phyloP scores from a whole-genome alignment of 2,888 invertebrate genomes.

The Brachynemurus nebulosus region DNA sequence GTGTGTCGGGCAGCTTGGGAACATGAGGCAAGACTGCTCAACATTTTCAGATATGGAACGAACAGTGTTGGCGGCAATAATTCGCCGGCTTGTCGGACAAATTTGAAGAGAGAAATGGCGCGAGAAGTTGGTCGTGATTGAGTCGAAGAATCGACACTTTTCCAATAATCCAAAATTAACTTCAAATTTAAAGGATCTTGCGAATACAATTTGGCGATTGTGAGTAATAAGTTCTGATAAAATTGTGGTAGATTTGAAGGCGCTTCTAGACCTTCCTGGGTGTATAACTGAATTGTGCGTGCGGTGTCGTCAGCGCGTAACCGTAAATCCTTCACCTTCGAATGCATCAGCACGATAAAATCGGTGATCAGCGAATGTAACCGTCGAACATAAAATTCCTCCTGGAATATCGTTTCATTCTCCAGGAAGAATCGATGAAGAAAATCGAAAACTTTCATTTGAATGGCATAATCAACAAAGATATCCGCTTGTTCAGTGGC shows the following conservation, averaged over 20 bases:
- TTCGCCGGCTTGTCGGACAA: constrained; percentile 78
- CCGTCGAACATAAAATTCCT: constrained; percentile 70
- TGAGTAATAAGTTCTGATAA: constrained; percentile 70
- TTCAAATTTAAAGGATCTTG: constrained; percentile 55
- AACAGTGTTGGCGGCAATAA: constrained; percentile 70
- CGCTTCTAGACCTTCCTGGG: constrained; percentile 61
- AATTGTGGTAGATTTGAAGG: constrained; percentile 61
- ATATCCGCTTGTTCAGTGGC: constrained; percentile 65
- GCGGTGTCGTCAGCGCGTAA: constrained; percentile 82
- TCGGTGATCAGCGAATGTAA: constrained; percentile 79
- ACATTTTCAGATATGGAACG: constrained; percentile 75
- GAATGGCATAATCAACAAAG: constrained; percentile 65
- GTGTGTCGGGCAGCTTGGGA: constrained; percentile 63
- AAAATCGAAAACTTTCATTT: constrained; percentile 66
- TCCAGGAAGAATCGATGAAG: constrained; percentile 58
- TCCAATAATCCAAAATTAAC: constrained; percentile 75
- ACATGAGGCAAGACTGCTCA: constrained; percentile 66
- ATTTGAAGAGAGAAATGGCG: constrained; percentile 75
- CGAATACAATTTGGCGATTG: constrained; percentile 64
- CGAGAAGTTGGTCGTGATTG: constrained; percentile 39
- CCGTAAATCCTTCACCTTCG: constrained; percentile 72
- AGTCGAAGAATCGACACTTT: constrained; percentile 38
- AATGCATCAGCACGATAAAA: constrained; percentile 84
- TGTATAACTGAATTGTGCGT: constrained; percentile 58
- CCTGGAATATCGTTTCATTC: constrained; percentile 50